These are phyloP conservation scores for Sebastes nivosus DNA, from an alignment of 2,797 vertebrate genomes.

Conservation along the genomic window DNA sequence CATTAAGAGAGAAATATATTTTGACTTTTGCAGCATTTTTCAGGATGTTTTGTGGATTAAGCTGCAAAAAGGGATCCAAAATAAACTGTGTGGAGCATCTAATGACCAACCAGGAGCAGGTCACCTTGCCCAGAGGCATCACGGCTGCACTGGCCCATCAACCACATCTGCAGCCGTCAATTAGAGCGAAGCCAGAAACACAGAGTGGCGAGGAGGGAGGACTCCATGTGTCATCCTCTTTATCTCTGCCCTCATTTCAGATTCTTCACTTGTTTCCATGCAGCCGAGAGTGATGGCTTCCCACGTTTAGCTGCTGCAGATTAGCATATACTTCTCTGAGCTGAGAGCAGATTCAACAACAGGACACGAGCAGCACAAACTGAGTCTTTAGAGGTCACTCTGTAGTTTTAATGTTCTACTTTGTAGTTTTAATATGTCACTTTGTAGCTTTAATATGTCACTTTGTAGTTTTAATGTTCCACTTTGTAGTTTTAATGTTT, in stretches of 20 bases:
- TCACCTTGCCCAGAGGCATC: conserved; percentile 36
- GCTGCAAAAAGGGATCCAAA: neutral
- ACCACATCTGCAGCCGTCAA: conserved; percentile 11
- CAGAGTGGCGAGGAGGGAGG: neutral
- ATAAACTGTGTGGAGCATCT: neutral
- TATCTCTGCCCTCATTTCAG: conserved; percentile 13
- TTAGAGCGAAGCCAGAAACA: neutral
- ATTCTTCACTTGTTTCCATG: neutral
- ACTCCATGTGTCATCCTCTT: conserved; percentile 3
- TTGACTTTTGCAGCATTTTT: neutral
- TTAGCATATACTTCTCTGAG: neutral
- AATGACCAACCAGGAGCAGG: neutral
- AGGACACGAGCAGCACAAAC: neutral
- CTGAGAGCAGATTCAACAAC: neutral
- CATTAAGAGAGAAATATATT: neutral
- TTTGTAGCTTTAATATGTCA: too few species aligned
- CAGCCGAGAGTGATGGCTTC: neutral
- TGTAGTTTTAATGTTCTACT: neutral
- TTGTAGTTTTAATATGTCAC: neutral
- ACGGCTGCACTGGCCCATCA: neutral
- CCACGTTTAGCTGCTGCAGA: neutral
- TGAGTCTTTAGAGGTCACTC: neutral
- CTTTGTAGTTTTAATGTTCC: too few species aligned
- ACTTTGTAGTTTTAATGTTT: too few species aligned
- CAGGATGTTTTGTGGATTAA: neutral